Conservation (phyloP, 64 coral and sea anemone species). For the Astreopora myriophthalma region DNA sequence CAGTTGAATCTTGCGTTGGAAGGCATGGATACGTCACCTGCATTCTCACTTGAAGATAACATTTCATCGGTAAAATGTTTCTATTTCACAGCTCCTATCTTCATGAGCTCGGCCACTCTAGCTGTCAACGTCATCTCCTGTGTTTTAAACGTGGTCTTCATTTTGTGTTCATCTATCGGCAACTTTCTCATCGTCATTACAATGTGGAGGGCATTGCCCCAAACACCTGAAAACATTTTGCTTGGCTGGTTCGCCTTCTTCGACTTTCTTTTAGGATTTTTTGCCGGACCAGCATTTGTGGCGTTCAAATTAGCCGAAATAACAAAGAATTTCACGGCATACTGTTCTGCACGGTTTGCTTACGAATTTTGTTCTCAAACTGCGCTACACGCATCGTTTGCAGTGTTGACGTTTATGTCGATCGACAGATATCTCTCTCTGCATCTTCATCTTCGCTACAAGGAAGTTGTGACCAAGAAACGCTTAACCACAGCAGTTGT, state of each 20-base stretch:
- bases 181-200: slow-evolving; percentile 2
- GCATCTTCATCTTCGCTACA: slow-evolving; percentile 27
- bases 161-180: not conserved
- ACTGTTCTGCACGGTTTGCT: not conserved
- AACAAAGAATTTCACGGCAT: not conserved
- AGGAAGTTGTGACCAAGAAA: slow-evolving; percentile 1
- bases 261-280: slow-evolving; percentile 21
- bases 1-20: not conserved
- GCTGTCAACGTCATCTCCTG: slow-evolving; percentile 4
- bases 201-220: not conserved
- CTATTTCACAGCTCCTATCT: slow-evolving; percentile 26
- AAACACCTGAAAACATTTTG: not conserved
- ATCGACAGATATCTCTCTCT: slow-evolving; percentile 25
- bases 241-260: slow-evolving; percentile 39
- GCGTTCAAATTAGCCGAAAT: slow-evolving; percentile 11
- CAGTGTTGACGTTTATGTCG: slow-evolving; percentile 6
- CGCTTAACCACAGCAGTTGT: not conserved
- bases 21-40: not conserved
- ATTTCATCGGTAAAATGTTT: not conserved
- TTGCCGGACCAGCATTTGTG: slow-evolving; percentile 8
- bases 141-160: slow-evolving; percentile 1
- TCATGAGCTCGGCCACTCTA: not conserved
- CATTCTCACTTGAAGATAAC: not conserved
- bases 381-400: not conserved
- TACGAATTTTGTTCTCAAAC: slow-evolving; percentile 25